Conservation (phyloP, 2,113 vertebrate species). For the Eurypyga helias region DNA sequence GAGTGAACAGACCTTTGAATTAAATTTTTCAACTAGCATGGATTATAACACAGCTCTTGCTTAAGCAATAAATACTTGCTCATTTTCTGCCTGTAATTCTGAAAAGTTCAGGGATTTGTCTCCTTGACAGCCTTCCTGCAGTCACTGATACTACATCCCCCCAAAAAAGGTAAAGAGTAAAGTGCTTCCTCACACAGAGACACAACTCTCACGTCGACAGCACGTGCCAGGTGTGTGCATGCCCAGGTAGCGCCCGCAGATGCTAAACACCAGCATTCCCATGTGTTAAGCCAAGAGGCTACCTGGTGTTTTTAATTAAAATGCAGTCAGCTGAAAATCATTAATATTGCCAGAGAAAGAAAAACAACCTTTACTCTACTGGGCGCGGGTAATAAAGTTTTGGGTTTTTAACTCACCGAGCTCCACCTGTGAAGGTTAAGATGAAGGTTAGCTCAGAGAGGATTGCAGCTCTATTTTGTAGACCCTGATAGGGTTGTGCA, state of each 20-base stretch:
- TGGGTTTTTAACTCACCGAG: conserved; percentile 30
- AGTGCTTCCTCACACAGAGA: neutral
- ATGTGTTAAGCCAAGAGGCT: neutral
- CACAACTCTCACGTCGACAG: accelerated
- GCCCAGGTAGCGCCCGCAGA: neutral
- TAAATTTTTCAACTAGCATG: neutral
- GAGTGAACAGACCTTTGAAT: accelerated
- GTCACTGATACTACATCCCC: neutral
- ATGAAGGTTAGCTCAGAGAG: conserved; percentile 46
- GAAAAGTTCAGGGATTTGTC: neutral
- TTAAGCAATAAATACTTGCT: neutral
- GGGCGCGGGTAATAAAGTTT: conserved; percentile 67
- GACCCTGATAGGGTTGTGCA: neutral
- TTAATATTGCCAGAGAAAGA: conserved; percentile 62
- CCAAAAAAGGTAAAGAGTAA: accelerated
- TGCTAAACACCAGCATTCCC: neutral
- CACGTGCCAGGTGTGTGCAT: accelerated
- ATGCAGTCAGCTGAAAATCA: conserved; percentile 74
- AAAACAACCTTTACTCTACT: conserved; percentile 55
- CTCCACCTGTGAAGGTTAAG: conserved; percentile 60
- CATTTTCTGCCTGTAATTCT: neutral
- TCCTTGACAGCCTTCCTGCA: neutral
- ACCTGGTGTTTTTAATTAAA: conserved; percentile 76
- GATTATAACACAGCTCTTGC: accelerated
- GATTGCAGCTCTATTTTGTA: neutral